Percentiles rank a stretch among this genome's conserved stretches.
Conservation (phyloP, 64 coral and sea anemone species). For the Montipora foliosa region DNA sequence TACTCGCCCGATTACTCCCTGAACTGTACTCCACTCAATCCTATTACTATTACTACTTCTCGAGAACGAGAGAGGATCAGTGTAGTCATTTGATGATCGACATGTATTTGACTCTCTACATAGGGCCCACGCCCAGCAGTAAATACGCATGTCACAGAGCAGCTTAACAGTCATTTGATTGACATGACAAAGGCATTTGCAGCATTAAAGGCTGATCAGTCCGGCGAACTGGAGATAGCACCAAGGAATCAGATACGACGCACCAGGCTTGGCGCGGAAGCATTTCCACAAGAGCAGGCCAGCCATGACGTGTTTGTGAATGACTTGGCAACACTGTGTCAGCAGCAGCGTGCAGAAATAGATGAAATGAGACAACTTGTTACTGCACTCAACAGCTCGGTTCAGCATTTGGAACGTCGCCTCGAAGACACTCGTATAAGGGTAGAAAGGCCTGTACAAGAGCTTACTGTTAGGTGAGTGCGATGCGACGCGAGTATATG, state of each 20-base stretch:
- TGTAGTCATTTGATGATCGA: too few species aligned
- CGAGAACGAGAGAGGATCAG: too few species aligned
- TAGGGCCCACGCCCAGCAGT: background rate
- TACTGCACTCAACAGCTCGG: background rate
- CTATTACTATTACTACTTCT: too few species aligned
- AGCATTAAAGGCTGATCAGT: background rate
- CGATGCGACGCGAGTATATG: too few species aligned
- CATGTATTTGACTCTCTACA: too few species aligned
- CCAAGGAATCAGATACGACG: background rate
- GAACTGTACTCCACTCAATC: too few species aligned
- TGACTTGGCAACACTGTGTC: background rate
- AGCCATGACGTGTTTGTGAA: background rate
- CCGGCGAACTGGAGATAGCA: background rate
- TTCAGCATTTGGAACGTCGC: background rate
- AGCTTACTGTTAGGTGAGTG: background rate
- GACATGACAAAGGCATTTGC: background rate
- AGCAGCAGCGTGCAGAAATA: background rate
- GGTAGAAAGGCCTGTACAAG: constrained; percentile 20
- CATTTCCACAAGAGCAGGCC: constrained; percentile 4
- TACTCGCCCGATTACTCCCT: too few species aligned
- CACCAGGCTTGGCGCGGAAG: background rate
- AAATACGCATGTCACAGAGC: background rate
- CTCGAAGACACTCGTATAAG: background rate
- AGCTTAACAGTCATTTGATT: background rate
- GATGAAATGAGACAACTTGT: background rate